Base-by-base conservation (phyloP, 1,140 invertebrate genomes). In the Chrysoperla carnea region DNA sequence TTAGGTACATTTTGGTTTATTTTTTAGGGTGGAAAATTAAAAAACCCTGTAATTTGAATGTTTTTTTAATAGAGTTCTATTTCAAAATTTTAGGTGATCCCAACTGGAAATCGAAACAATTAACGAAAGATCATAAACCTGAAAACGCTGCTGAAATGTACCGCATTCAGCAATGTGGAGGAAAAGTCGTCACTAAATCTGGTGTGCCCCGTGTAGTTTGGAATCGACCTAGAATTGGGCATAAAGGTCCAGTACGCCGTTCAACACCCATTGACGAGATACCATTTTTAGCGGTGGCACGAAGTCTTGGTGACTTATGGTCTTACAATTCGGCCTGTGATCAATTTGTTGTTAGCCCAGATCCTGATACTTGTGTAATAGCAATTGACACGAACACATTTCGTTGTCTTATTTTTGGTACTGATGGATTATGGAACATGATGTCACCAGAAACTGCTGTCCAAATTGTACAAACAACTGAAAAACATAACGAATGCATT, bases 371-470 rank as follows among this genome's bases (percentile, higher is more conserved):
- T 5, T 74, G 77, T 51, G 88, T 93, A 0, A 67, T 90, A 39
- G 69, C 78, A 37, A 80, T 97, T 44, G 83, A 96, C 63, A 79
- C 86, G 1, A 71, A 69, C 12, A 70, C 67, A 42, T 76, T 76
- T 53, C 78, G 84, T 51, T 97, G 91, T 67, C 68, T 98, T 1
- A 85, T 98, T 43, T 83, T 97, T 52, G 94, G 87, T 43, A 94
- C 90, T 1, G 94, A 98, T 66, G 94, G 94, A 5, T 63, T 97
- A 8, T 97, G 90, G 86, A 97, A 98, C 62, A 91, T 97, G 76
- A 61, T 97, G 35, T 78, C 75, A 4, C 70, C 89, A 0, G 70
- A 81, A 52, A 75, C 76, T 50, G 85, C 89, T n/a, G 86, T 95
- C 5, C 70, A 76, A 37, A 73, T 85, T 48, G 90, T 95, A 6